Evolutionary conservation across 2,888 invertebrate genomes (phyloP), one percentile per base, ranked within the genome.

Genomic region (Labia minor): DNA sequence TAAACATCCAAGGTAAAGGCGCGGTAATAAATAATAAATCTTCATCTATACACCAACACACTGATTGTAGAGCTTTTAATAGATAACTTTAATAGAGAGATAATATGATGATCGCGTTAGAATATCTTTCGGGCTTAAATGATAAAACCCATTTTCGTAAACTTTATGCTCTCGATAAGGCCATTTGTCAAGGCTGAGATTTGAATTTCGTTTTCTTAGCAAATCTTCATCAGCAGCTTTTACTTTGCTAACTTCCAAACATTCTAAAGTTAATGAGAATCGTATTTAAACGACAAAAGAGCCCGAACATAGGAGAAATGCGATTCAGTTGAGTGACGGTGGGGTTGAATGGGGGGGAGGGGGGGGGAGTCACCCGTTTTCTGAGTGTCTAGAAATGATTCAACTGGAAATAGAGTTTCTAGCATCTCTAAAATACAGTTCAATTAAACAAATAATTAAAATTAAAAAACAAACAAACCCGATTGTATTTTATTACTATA

Each of bases 81-180:
- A 49, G 49, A 49, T 49, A 49, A 49, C n/a, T 49, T 49, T 49
- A 49, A 49, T 49, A 49, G 49, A 49, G 49, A 49, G 49, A 49
- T 49, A 49, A 49, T 49, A 49, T 49, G 49, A 14, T 49, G 49
- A 49, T 49, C 49, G n/a, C 49, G 49, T 49, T 49, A 49, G n/a
- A 49, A 49, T 49, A 49, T 49, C 49, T 49, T 16, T 8, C 14
- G 49, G 16, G 8, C 49, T 49, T 49, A 49, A 49, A 49, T 49
- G 49, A 49, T 49, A 49, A 49, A 49, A 49, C 49, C 49, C 49
- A 49, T 49, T 49, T 49, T 14, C 2, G 49, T 49, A 49, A 49
- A 49, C 49, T 49, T 49, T 49, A 49, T 49, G 49, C 49, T 49
- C 49, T 49, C 49, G 49, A 49, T 49, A 49, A 49, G 49, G 14